Conservation (phyloP, 2,797 vertebrate species). For the Intellagama lesueurii region DNA sequence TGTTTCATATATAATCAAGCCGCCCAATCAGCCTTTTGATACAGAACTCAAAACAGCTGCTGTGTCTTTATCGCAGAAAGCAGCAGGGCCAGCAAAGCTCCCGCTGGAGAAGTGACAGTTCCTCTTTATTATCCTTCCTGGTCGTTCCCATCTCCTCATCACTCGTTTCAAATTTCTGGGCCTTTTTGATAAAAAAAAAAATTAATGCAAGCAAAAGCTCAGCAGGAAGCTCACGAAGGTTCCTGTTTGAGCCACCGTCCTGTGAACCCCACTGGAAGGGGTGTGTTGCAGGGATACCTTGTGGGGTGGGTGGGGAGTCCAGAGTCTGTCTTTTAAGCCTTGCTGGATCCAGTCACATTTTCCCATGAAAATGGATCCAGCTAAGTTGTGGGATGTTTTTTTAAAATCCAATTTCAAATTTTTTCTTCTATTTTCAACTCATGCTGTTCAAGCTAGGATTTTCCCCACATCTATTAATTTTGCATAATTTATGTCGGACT, state of each 20-base stretch:
- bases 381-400: too few species aligned
- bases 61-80: constrained; percentile 75
- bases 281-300: constrained; percentile 1
- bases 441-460: background rate
- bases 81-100: constrained; percentile 76
- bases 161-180: constrained; percentile 76
- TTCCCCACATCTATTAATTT: background rate
- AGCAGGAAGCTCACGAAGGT: constrained; percentile 49
- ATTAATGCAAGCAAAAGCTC: constrained; percentile 59
- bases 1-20: constrained; percentile 59
- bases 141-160: constrained; percentile 71
- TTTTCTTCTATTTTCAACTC: background rate
- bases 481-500: background rate
- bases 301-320: rapidly evolving
- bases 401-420: background rate
- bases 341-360: background rate
- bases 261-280: constrained; percentile 49
- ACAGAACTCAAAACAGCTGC: constrained; percentile 66
- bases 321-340: background rate
- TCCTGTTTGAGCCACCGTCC: constrained; percentile 54
- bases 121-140: constrained; percentile 73
- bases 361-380: background rate
- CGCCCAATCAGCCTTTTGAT: constrained; percentile 73
- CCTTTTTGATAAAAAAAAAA: constrained; percentile 73
- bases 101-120: constrained; percentile 73